phyloP scores from a whole-genome alignment of 2,888 invertebrate genomes.

The Biston stratarius region DNA sequence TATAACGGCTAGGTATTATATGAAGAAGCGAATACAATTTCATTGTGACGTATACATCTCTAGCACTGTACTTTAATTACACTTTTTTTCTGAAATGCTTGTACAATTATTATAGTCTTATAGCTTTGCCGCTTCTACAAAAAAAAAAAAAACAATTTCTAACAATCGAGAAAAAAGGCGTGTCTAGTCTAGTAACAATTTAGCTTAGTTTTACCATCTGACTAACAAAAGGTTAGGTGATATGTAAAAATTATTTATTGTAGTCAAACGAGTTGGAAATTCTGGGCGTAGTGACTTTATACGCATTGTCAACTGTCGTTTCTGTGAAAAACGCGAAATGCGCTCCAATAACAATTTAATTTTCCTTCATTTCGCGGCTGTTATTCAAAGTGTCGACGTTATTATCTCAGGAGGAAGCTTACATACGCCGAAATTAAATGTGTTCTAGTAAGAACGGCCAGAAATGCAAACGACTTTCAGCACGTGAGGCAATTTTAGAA shows the following conservation, averaged over 20 bases:
- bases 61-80: too few species aligned
- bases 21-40: too few species aligned
- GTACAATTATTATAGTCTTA: too few species aligned
- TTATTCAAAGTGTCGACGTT: slow-evolving; percentile 40
- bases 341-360: slow-evolving; percentile 43
- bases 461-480: slow-evolving; percentile 27
- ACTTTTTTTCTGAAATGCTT: too few species aligned
- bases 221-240: not conserved
- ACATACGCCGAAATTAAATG: slow-evolving; percentile 39
- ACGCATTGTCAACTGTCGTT: slow-evolving; percentile 8
- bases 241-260: not conserved
- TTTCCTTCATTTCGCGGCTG: slow-evolving; percentile 41
- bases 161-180: not conserved
- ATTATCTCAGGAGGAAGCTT: slow-evolving; percentile 44
- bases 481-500: slow-evolving; percentile 27
- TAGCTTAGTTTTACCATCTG: not conserved
- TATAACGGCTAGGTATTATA: too few species aligned
- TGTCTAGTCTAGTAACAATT: not conserved
- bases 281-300: not conserved
- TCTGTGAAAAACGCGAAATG: slow-evolving; percentile 40
- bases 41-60: too few species aligned
- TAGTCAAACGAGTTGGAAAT: not conserved
- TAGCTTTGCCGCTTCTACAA: too few species aligned
- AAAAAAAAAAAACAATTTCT: not conserved
- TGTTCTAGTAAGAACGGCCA: slow-evolving; percentile 38